Base-by-base conservation (phyloP, 2,888 invertebrate genomes). In the Mythimna loreyi region DNA sequence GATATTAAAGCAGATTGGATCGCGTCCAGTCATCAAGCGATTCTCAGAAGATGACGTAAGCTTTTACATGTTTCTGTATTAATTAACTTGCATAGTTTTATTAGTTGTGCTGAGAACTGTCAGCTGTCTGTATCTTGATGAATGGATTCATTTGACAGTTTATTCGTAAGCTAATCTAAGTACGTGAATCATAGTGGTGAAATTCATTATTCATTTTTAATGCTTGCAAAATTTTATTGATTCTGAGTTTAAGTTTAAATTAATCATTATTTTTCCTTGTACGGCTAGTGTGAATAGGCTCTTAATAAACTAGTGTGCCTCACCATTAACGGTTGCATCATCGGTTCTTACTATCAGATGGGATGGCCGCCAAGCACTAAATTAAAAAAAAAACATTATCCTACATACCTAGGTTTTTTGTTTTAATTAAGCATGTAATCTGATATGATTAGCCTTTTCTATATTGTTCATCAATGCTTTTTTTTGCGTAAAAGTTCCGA, bases 131-230 rank as follows among this genome's bases (percentile, higher is more conserved):
- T 88, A 88, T 40, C 67, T 80, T 91, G 91, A 92, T 90, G 80
- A 83, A 92, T 90, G 89, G 87, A 85, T 85, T 71, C 64, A 70
- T 83, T 84, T 87, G 87, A 87, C 90, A 87, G 87, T 80, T 85
- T 66, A 72, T 72, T 72, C 76, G 81, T 85, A 84, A 84, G 72
- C 71, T 60, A 50, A 84, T 81, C 78, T 81, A 78, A 78, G 75
- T 80, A 76, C 66, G 70, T 87, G 80, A 85, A 77, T 84, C 83
- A 81, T 72, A 72, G 33, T 67, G 52, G 59, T 21, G 33, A 74
- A 79, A 75, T 70, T 72, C 62, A 62, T 70, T 53, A 75, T 43
- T 67, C 50, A 63, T 75, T 74, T 67, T 49, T 6, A 21, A 56
- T 75, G 77, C 62, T 67, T 64, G 63, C 62, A 62, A 33, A 43